Conservation (phyloP, 2,797 vertebrate species). For the Choloepus didactylus region DNA sequence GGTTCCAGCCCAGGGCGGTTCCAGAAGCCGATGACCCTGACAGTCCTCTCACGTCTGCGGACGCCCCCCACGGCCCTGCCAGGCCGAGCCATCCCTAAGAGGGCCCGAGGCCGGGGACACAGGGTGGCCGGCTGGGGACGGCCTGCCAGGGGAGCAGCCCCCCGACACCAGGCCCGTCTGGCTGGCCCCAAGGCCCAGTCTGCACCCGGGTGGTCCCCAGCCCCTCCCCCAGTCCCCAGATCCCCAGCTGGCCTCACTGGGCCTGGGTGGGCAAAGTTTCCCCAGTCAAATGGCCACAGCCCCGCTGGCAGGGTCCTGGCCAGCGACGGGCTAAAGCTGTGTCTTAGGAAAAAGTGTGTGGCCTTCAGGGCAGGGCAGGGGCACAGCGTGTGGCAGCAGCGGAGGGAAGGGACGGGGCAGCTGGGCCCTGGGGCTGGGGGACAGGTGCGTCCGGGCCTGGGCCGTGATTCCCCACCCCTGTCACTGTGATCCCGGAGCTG, state of each 20-base stretch:
- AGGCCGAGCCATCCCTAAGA: background rate
- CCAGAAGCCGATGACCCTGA: background rate
- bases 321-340: rapidly evolving
- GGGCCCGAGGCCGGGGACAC: background rate
- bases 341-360: too few relatives aligned
- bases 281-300: background rate
- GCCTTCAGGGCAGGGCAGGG: background rate
- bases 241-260: background rate
- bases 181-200: too few relatives aligned
- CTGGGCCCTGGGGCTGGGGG: background rate
- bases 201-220: too few relatives aligned
- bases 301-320: background rate
- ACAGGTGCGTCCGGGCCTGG: too few relatives aligned
- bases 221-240: too few relatives aligned
- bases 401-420: too few relatives aligned
- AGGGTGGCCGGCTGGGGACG: too few relatives aligned
- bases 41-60: background rate
- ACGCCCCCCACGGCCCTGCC: background rate
- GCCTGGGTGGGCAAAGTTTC: background rate
- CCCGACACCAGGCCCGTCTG: too few relatives aligned
- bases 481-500: background rate
- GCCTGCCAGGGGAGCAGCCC: too few relatives aligned
- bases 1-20: background rate
- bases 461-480: too few relatives aligned
- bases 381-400: too few relatives aligned